Percentiles rank a stretch among this genome's conserved stretches.
phyloP scores from a whole-genome alignment of 2,797 vertebrate genomes.

The Danio jaintianensis region DNA sequence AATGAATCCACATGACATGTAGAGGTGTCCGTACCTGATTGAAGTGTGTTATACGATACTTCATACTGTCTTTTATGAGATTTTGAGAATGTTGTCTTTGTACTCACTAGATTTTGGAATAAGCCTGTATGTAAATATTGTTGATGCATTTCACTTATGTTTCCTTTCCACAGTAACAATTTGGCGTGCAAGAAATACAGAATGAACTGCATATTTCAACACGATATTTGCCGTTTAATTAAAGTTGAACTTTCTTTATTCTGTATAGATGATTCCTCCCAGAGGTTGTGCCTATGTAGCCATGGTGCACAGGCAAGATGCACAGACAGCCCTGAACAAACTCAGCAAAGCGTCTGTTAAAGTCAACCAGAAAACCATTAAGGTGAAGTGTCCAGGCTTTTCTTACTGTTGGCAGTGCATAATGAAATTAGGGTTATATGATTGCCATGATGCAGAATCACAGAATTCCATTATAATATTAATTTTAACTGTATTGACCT shows the following conservation, averaged over 20 bases:
- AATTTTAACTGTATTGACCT: too few species aligned
- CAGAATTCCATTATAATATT: too few species aligned
- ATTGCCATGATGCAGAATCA: too few species aligned
- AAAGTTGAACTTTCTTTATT: background rate
- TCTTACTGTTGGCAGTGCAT: background rate
- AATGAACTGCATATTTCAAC: background rate
- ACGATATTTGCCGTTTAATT: background rate
- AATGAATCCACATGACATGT: too few species aligned
- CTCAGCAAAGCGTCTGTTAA: slow-evolving; percentile 90
- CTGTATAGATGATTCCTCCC: slow-evolving; percentile 95
- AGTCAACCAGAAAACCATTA: slow-evolving; percentile 97
- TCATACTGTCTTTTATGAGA: background rate
- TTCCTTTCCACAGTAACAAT: background rate
- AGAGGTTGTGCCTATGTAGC: slow-evolving; percentile 97
- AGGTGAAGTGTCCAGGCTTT: slow-evolving; percentile 79
- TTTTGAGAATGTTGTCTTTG: background rate
- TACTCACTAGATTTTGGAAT: background rate
- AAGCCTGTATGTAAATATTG: background rate
- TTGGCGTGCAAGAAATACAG: background rate
- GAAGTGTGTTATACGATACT: too few species aligned
- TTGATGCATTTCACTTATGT: too few species aligned
- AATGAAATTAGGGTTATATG: too few species aligned
- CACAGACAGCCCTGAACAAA: slow-evolving; percentile 91
- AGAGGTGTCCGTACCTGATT: too few species aligned
- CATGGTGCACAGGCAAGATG: slow-evolving; percentile 97